Evolutionary conservation across 2,113 vertebrate species (phyloP), one percentile per base, ranked within the genome.

Genomic region (Pollachius pollachius): DNA sequence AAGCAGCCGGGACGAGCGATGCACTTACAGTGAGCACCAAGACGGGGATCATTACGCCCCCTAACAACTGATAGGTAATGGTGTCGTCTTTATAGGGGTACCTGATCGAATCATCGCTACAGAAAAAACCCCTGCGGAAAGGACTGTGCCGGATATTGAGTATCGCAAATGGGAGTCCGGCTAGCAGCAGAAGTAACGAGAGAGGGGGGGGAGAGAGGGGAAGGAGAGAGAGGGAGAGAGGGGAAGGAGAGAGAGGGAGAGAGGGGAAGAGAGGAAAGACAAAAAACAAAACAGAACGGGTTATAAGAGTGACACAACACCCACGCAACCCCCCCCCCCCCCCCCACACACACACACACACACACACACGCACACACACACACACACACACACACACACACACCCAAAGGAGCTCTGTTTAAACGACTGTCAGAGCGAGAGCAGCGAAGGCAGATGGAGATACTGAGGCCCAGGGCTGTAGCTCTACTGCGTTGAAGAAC

Each of bases 81-180:
- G 97, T 99, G 94, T 99, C 97, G 81, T 96, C 97, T 93, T 95
- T 98, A 93, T 90, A 89, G 76, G 96, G 96, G 88, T 94, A 99
- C 88, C 91, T 94, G 96, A 99, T 95, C 75, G 97, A 94, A 85
- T 97, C 96, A 90, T 99, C 97, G 86, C 92, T 96, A 98, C 97
- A 99, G 97, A 96, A 99, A 94, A 97, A 89, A 92, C 97, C 97
- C 86, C 96, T 94, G 80, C 91, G 94, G 93, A 95, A 98, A 83
- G 96, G 93, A 81, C 80, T 88, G 92, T 95, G 94, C 82, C 80
- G 90, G 79, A 85, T 82, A 91, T 81, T 94, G 94, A 99, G 96
- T 93, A 97, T 95, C 92, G 92, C 93, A 92, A 97, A 97, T 87
- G 96, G 97, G 84, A 98, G 94, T 95, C 96, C 97, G 89, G 89